Evolutionary conservation across 2,797 vertebrate species (phyloP).

Genomic region (Sphenopsis melanotis): DNA sequence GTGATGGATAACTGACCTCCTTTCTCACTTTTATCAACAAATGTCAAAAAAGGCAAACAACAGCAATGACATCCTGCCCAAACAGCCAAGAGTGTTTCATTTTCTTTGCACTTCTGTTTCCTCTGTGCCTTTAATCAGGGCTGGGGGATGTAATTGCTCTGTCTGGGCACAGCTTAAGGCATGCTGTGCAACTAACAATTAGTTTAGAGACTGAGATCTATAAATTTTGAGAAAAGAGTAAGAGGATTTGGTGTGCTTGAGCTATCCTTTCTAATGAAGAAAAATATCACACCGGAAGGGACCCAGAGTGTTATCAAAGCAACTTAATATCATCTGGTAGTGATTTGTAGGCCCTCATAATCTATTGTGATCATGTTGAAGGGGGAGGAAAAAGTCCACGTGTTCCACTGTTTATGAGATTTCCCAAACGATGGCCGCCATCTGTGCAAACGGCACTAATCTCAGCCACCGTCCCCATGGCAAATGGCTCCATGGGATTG

Average conservation of each 20-base stretch:
- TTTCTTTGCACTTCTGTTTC: conserved; percentile 83
- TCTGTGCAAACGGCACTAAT: conserved; percentile 83
- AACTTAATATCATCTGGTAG: conserved; percentile 86
- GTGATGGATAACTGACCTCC: conserved; percentile 61
- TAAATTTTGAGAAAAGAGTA: conserved; percentile 77
- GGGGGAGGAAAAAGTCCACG: conserved; percentile 59
- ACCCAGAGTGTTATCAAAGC: conserved; percentile 82
- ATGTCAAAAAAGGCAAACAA: conserved; percentile 58
- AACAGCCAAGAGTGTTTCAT: conserved; percentile 84
- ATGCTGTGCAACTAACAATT: conserved; percentile 81
- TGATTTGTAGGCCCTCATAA: conserved; percentile 83
- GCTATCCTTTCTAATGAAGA: conserved; percentile 80
- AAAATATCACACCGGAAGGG: conserved; percentile 82
- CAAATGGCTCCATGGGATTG: conserved; percentile 75
- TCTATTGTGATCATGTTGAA: conserved; percentile 80
- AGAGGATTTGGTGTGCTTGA: conserved; percentile 75
- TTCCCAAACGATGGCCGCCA: conserved; percentile 80
- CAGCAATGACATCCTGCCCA: conserved; percentile 82
- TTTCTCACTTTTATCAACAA: conserved; percentile 55
- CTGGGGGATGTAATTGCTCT: conserved; percentile 86
- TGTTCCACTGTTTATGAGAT: conserved; percentile 79
- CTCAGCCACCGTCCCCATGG: conserved; percentile 67
- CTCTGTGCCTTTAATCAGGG: conserved; percentile 82
- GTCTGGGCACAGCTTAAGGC: conserved; percentile 79
- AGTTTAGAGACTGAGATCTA: conserved; percentile 82